Percentiles rank a stretch among this genome's conserved stretches.
Evolutionary conservation across 2,888 invertebrate species (phyloP).

Genomic region (Drosophila neoperkinsi): DNA sequence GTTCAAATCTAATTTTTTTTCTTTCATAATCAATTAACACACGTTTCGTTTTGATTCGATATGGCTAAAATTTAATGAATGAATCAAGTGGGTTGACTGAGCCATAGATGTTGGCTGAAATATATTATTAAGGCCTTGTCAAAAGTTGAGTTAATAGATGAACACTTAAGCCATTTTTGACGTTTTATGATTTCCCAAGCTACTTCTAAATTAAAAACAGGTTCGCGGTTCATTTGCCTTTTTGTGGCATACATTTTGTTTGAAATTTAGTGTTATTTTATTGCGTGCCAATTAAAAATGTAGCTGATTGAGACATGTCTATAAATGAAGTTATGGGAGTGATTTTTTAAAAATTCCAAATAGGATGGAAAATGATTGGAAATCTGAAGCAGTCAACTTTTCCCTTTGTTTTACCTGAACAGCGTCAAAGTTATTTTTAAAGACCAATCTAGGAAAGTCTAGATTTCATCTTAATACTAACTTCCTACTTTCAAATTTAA

Average conservation of each 20-base stretch:
- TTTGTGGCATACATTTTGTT: background rate
- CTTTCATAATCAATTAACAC: conserved; percentile 68
- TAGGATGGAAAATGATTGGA: background rate
- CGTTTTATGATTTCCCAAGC: background rate
- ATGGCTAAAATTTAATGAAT: conserved; percentile 26
- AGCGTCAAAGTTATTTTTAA: background rate
- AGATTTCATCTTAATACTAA: background rate
- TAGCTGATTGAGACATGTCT: background rate
- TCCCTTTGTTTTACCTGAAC: background rate
- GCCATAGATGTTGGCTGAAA: background rate
- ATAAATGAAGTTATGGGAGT: background rate
- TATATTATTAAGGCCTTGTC: conserved; percentile 8
- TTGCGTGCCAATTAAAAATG: background rate
- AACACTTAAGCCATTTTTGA: background rate
- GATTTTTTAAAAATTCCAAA: background rate
- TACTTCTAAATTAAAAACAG: conserved; percentile 1
- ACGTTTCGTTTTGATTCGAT: conserved; percentile 55
- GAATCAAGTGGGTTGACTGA: conserved; percentile 6
- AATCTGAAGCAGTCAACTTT: background rate
- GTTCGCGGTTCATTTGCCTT: background rate
- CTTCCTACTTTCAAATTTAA: background rate
- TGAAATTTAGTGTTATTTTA: background rate
- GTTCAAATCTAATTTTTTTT: conserved; percentile 39
- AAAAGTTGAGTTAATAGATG: conserved; percentile 19
- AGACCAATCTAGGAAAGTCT: background rate